Conservation (phyloP, 2,113 vertebrate genomes). For the Ciconia maguari region DNA sequence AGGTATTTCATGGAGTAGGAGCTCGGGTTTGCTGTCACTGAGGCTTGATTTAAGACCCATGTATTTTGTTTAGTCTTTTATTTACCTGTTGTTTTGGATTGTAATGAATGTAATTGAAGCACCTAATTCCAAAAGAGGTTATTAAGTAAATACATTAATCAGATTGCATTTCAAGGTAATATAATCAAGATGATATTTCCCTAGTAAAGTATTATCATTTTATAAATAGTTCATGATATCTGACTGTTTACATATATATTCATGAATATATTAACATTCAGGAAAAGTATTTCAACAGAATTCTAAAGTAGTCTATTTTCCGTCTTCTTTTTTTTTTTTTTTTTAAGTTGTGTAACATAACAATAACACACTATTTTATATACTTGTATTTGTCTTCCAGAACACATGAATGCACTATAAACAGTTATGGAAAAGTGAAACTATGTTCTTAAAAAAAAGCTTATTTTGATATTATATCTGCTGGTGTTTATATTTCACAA, state of each 20-base stretch:
- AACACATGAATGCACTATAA: constrained; percentile 25
- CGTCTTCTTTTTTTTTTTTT: not conserved
- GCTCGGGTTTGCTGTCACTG: not conserved
- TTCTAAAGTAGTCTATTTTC: constrained; percentile 24
- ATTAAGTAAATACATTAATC: constrained; percentile 69
- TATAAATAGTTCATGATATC: constrained; percentile 69
- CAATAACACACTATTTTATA: constrained; percentile 24
- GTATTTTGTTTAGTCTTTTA: constrained; percentile 18
- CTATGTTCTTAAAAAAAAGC: constrained; percentile 39
- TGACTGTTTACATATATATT: constrained; percentile 57
- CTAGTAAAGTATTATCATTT: constrained; percentile 58
- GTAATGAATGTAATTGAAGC: constrained; percentile 48
- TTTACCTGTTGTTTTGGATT: constrained; percentile 51
- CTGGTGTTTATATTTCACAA: constrained; percentile 58
- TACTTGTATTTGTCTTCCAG: constrained; percentile 47
- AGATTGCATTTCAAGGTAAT: constrained; percentile 47
- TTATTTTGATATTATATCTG: constrained; percentile 51
- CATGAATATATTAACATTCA: constrained; percentile 69
- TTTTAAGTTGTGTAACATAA: not conserved
- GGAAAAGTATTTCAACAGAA: constrained; percentile 36
- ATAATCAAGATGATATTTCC: constrained; percentile 64
- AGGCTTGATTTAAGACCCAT: not conserved
- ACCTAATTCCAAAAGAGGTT: constrained; percentile 39
- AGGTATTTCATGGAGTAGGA: not conserved
- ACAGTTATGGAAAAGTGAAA: constrained; percentile 22